Evolutionary conservation across 2,888 invertebrate genomes (phyloP), one percentile per base, ranked within the genome.

Genomic region (Tuberolachnus salignus): DNA sequence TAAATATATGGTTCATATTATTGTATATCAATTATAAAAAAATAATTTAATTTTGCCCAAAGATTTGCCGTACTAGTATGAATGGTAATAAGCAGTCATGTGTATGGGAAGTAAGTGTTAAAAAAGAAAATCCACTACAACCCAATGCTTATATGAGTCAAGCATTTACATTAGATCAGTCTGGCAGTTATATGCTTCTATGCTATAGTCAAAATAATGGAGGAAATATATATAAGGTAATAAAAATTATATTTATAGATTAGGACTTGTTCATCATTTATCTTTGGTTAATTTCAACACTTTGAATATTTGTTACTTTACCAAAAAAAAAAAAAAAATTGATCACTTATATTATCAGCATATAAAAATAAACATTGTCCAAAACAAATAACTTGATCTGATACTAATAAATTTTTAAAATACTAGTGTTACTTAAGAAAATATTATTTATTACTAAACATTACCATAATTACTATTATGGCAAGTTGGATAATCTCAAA

Each of bases 91-190:
- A 81, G 21, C 81, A 81, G 55, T 81, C 81, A 14, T 84, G 85
- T 69, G 74, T 86, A 16, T 84, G 84, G 82, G 86, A 87, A 80
- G 83, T 86, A 3, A 82, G 61, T 83, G 85, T 80, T 82, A 84
- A 81, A 83, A 85, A 73, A 83, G 85, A 49, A 67, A 81, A 80
- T 61, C 72, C 78, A 81, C 59, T 78, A 1, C 67, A 78, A n/a
- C 81, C 71, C 81, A 83, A 82, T 42, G 86, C 86, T 9, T 78
- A 57, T 1, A 84, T 84, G 81, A 87, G 87, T 10, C 86, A 86
- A 82, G 83, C 86, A 59, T 87, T 88, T 83, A 84, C 86, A 4
- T 85, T 87, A 74, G 87, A 87, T 82, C 83, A 85, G 21, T 85
- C 86, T 72, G 87, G 87, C 4, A 84, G 85, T 59, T 86, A 87